Conservation (phyloP, 2,797 vertebrate genomes). For the Gymnothorax reevesii region DNA sequence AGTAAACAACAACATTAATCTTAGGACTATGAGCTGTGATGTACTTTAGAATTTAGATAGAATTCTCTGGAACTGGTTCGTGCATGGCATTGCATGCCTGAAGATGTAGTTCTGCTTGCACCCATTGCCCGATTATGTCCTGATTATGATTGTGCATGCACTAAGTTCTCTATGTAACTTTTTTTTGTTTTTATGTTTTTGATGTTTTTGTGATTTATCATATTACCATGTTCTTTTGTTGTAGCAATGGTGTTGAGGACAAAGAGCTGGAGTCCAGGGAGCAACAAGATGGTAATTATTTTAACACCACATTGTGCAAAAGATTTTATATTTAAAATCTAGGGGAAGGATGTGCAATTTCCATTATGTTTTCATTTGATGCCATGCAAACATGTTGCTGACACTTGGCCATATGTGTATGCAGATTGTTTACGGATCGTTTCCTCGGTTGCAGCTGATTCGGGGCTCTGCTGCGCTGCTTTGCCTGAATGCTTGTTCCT, state of each 20-base stretch:
- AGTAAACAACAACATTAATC: not conserved
- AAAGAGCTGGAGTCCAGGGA: slow-evolving; percentile 84
- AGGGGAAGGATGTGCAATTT: not conserved
- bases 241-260: slow-evolving; percentile 90
- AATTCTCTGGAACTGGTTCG: slow-evolving; percentile 25
- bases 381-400: not conserved
- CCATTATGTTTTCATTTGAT: not conserved
- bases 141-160: slow-evolving; percentile 48
- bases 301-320: not conserved
- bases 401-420: not conserved
- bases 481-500: too few species aligned
- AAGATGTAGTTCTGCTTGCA: slow-evolving; percentile 43
- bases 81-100: slow-evolving; percentile 37
- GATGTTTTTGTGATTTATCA: not conserved
- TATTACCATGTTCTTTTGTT: slow-evolving; percentile 52
- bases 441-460: too few species aligned
- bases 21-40: not conserved
- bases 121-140: slow-evolving; percentile 14
- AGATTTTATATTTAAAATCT: not conserved
- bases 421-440: not conserved
- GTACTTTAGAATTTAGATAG: not conserved
- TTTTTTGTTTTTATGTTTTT: slow-evolving; percentile 26
- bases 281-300: slow-evolving; percentile 78
- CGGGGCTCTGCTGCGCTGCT: too few species aligned
- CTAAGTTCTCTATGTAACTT: slow-evolving; percentile 40